Evolutionary conservation across 2,888 invertebrate species (phyloP).

Genomic region (Zaprionus lineosus): DNA sequence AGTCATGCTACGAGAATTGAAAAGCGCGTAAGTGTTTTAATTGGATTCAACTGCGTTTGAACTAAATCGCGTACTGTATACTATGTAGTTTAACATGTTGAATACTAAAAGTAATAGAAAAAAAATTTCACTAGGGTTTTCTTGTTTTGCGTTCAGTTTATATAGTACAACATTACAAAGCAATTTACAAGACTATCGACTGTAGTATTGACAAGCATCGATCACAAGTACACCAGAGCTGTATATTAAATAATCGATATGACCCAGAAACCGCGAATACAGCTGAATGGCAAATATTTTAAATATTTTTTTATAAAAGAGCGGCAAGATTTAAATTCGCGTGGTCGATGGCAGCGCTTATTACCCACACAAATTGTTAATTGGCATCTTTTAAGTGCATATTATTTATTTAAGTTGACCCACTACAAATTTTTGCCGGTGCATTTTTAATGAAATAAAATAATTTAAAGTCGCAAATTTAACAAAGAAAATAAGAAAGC

Average conservation of each 20-base stretch:
- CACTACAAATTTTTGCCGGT: background rate
- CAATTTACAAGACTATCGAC: no score
- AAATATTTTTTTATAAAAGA: no score
- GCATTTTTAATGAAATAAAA: no score
- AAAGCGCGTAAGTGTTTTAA: constrained; percentile 6
- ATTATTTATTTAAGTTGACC: no score
- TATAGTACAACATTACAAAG: constrained; percentile 53
- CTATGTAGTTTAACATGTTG: constrained; percentile 41
- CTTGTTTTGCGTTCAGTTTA: constrained; percentile 33
- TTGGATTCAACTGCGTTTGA: background rate
- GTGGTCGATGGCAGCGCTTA: no score
- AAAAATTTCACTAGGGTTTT: constrained; percentile 48
- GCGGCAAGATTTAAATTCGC: no score
- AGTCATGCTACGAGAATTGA: constrained; percentile 89
- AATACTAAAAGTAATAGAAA: constrained; percentile 38
- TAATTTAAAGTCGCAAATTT: background rate
- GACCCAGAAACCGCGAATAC: background rate
- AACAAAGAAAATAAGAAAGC: background rate
- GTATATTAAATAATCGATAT: background rate
- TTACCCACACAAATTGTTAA: no score
- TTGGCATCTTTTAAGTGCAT: no score
- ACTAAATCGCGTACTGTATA: constrained; percentile 27
- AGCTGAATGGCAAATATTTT: constrained; percentile 1
- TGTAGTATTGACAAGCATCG: no score
- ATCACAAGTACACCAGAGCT: background rate